These are phyloP conservation scores for Nemurella pictetii DNA, from an alignment of 2,888 invertebrate species.

Conservation along the genomic window DNA sequence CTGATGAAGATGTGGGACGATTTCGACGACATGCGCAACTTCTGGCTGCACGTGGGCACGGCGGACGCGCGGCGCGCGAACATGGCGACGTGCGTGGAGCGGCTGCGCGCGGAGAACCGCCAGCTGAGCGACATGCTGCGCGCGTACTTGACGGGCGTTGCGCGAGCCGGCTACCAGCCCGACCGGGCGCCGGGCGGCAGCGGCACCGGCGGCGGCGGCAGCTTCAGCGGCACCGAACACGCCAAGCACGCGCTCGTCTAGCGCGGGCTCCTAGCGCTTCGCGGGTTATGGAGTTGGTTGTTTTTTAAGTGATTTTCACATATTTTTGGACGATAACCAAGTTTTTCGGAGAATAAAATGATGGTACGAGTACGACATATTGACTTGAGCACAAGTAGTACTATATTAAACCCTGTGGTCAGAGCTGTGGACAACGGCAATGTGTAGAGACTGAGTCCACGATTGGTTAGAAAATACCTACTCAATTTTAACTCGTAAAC, in stretches of 20 bases:
- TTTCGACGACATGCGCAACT: conserved; percentile 3
- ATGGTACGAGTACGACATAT: too few species aligned
- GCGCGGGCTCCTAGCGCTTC: too few species aligned
- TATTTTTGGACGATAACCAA: too few species aligned
- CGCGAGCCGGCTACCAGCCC: background rate
- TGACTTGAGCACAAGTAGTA: too few species aligned
- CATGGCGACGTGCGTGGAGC: background rate
- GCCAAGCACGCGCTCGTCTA: background rate
- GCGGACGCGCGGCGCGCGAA: background rate
- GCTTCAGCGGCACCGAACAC: background rate
- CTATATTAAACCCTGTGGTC: too few species aligned
- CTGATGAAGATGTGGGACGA: background rate
- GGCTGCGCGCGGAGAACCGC: background rate
- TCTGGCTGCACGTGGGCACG: background rate
- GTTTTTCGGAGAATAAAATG: too few species aligned
- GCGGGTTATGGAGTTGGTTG: too few species aligned
- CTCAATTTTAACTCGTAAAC: too few species aligned
- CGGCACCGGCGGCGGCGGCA: background rate
- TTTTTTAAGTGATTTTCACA: too few species aligned
- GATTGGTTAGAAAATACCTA: too few species aligned
- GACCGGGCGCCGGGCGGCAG: background rate
- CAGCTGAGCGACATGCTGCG: background rate
- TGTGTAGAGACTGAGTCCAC: too few species aligned
- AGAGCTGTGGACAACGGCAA: too few species aligned
- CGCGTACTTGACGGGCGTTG: background rate